phyloP scores from a whole-genome alignment of 2,797 vertebrate genomes.

The Orestias chungarensis region DNA sequence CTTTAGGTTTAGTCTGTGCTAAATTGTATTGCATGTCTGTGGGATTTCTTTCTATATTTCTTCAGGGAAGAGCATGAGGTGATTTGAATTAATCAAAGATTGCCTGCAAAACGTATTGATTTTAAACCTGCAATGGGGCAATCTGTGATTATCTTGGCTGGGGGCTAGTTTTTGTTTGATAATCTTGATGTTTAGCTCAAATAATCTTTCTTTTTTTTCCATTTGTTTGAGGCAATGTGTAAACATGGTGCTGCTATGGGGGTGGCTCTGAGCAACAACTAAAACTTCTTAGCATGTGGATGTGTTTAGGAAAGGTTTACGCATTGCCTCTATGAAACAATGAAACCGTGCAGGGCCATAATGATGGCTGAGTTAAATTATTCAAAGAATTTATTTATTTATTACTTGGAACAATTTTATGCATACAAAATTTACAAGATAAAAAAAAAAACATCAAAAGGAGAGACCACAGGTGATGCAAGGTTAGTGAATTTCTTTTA shows the following conservation, averaged over 20 bases:
- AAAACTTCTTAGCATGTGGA: constrained; percentile 78
- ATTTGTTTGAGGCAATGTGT: constrained; percentile 75
- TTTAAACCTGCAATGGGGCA: constrained; percentile 47
- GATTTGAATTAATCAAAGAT: constrained; percentile 33
- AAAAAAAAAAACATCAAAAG: constrained; percentile 68
- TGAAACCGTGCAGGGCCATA: constrained; percentile 67
- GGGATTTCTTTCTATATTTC: constrained; percentile 32
- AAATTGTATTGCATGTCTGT: constrained; percentile 27
- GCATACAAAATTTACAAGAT: constrained; percentile 53
- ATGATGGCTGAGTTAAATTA: constrained; percentile 60
- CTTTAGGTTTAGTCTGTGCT: constrained; percentile 49
- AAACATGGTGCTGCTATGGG: constrained; percentile 78
- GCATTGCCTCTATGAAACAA: constrained; percentile 80
- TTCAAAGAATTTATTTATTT: constrained; percentile 64
- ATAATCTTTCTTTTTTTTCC: constrained; percentile 54
- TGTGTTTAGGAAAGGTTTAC: constrained; percentile 78
- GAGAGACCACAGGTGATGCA: constrained; percentile 73
- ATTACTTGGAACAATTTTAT: constrained; percentile 59
- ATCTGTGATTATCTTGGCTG: constrained; percentile 46
- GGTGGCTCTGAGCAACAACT: constrained; percentile 76
- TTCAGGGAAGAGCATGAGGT: constrained; percentile 50
- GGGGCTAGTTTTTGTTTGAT: constrained; percentile 37
- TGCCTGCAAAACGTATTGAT: constrained; percentile 62
- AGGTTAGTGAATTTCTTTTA: constrained; percentile 82
- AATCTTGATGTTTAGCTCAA: constrained; percentile 30